Conservation (phyloP, 2,113 vertebrate genomes). For the Triplophysa rosa region DNA sequence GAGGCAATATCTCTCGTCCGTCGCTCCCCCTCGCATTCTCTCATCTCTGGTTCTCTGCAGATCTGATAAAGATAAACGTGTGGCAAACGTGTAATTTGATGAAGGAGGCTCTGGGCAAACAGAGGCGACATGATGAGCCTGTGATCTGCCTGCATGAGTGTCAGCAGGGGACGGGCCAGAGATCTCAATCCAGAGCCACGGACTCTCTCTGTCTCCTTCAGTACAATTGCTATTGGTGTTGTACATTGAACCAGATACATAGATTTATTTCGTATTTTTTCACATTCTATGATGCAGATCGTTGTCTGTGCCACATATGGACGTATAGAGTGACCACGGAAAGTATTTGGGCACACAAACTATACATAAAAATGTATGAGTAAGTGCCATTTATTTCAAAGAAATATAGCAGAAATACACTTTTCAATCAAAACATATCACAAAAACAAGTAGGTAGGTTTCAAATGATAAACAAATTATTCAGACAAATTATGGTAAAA, state of each 20-base stretch:
- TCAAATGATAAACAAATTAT: no score
- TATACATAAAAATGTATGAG: no score
- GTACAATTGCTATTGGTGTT: background rate
- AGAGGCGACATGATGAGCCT: constrained; percentile 80
- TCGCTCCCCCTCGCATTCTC: constrained; percentile 30
- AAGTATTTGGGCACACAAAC: no score
- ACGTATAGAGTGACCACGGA: no score
- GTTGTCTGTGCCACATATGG: background rate
- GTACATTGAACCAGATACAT: background rate
- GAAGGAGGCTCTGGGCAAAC: constrained; percentile 79
- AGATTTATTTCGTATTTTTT: background rate
- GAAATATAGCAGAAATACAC: no score
- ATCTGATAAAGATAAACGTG: constrained; percentile 86
- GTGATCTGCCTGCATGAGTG: constrained; percentile 78
- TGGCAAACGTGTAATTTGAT: constrained; percentile 81
- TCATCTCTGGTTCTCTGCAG: constrained; percentile 68
- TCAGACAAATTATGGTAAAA: no score
- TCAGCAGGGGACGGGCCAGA: constrained; percentile 74
- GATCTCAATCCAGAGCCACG: constrained; percentile 73
- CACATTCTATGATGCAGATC: background rate
- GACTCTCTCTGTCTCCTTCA: constrained; percentile 36
- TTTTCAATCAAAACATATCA: no score
- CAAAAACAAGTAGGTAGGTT: no score
- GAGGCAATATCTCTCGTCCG: constrained; percentile 47
- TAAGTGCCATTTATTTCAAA: no score